Percentiles rank a stretch among this genome's conserved stretches.
These are phyloP conservation scores for Rhincodon typus DNA, from an alignment of 2,797 vertebrate species.

Conservation along the genomic window DNA sequence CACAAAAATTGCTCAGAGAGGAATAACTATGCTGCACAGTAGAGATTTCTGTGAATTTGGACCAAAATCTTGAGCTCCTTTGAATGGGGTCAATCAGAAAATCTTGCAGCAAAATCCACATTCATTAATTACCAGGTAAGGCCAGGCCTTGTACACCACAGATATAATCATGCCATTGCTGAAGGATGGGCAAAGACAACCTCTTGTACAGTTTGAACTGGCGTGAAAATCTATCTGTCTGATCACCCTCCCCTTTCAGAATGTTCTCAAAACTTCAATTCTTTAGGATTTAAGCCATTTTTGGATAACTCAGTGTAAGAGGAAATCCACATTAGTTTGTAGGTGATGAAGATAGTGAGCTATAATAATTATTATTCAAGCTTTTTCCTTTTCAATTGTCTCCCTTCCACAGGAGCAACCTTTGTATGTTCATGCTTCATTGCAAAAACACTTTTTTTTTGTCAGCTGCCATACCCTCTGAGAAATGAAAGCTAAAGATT, in stretches of 20 bases:
- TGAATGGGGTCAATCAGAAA: neutral
- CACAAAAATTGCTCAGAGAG: neutral
- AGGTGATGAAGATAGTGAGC: neutral
- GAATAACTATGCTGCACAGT: neutral
- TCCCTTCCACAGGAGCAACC: neutral
- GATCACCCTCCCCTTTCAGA: neutral
- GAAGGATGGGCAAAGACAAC: neutral
- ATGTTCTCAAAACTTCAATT: neutral
- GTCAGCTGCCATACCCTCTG: neutral
- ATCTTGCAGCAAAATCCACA: neutral
- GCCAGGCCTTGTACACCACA: neutral
- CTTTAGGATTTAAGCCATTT: neutral
- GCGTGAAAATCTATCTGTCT: neutral
- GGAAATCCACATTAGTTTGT: neutral
- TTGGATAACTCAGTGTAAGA: neutral
- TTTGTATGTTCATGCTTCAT: neutral
- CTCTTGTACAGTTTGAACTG: neutral
- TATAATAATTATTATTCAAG: conserved; percentile 14
- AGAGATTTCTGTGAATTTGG: neutral
- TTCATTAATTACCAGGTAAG: neutral
- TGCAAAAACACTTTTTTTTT: conserved; percentile 14
- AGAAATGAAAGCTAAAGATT: neutral
- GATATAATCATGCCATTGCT: neutral
- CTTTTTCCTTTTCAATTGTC: neutral
- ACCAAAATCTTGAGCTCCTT: neutral